Percentiles rank a stretch among this genome's conserved stretches.
Conservation (phyloP, 2,797 vertebrate species). For the Amniataba percoides region DNA sequence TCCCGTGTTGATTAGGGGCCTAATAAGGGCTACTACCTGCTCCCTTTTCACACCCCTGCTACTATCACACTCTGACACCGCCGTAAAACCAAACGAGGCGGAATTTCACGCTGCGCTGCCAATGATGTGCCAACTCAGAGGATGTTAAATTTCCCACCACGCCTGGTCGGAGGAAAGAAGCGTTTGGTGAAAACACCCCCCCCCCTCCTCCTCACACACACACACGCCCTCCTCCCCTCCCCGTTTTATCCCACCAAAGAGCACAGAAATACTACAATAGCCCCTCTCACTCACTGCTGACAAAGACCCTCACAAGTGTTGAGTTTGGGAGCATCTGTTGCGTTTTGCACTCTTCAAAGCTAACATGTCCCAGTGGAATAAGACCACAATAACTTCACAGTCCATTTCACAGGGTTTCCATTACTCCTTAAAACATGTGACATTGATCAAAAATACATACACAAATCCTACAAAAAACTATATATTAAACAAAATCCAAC, state of each 20-base stretch:
- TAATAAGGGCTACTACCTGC: conserved; percentile 81
- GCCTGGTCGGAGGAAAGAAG: conserved; percentile 68
- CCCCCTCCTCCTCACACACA: conserved; percentile 5
- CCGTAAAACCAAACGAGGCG: conserved; percentile 86
- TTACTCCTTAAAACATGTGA: neutral
- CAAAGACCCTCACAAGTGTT: conserved; percentile 82
- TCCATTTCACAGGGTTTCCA: conserved; percentile 7
- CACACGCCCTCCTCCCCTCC: conserved; percentile 63
- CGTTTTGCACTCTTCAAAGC: conserved; percentile 68
- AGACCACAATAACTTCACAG: conserved; percentile 34
- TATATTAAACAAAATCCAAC: neutral
- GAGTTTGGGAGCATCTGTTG: conserved; percentile 81
- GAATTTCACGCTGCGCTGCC: conserved; percentile 87
- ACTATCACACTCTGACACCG: conserved; percentile 83
- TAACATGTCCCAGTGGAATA: conserved; percentile 52
- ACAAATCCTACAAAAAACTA: neutral
- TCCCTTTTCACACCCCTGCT: conserved; percentile 82
- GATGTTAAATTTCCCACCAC: conserved; percentile 86
- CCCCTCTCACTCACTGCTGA: conserved; percentile 81
- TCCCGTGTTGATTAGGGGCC: conserved; percentile 80
- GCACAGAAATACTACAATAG: conserved; percentile 81
- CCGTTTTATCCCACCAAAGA: conserved; percentile 77
- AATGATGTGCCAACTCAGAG: conserved; percentile 82
- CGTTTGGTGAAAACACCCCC: conserved; percentile 72
- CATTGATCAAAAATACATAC: neutral